Evolutionary conservation across 2,888 invertebrate species (phyloP).

Genomic region (Calliopum simillimum): DNA sequence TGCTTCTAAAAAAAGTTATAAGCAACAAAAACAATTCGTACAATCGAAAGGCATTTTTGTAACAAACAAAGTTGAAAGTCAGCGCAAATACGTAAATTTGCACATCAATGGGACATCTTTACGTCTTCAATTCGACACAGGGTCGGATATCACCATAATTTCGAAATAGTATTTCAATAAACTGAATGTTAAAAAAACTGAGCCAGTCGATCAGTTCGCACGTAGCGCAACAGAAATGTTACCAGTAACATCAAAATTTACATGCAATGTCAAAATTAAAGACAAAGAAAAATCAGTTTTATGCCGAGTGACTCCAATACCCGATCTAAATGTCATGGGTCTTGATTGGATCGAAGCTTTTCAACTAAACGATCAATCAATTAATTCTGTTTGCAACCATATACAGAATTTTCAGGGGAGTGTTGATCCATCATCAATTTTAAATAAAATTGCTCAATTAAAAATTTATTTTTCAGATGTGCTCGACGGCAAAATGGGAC

Average conservation of each 20-base stretch:
- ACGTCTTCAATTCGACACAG: constrained; percentile 41
- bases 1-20: too few species aligned
- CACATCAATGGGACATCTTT: constrained; percentile 38
- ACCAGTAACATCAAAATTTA: constrained; percentile 41
- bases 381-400: constrained; percentile 38
- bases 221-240: constrained; percentile 43
- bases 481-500: constrained; percentile 37
- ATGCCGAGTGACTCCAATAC: constrained; percentile 38
- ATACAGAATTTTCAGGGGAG: constrained; percentile 23
- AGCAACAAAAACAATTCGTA: too few species aligned
- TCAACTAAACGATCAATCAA: constrained; percentile 37
- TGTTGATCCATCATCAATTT: constrained; percentile 7
- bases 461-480: constrained; percentile 41
- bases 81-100: constrained; percentile 42
- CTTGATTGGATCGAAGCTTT: constrained; percentile 38
- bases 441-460: constrained; percentile 31
- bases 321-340: constrained; percentile 26
- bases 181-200: constrained; percentile 22
- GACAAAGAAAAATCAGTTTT: constrained; percentile 14
- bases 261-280: constrained; percentile 35
- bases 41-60: constrained; percentile 36
- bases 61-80: constrained; percentile 34
- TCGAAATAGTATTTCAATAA: constrained; percentile 39
- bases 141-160: constrained; percentile 43
- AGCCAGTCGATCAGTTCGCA: constrained; percentile 34